Evolutionary conservation across 2,113 vertebrate genomes (phyloP), one percentile per base, ranked within the genome.

Genomic region (Lophochroa leadbeateri): DNA sequence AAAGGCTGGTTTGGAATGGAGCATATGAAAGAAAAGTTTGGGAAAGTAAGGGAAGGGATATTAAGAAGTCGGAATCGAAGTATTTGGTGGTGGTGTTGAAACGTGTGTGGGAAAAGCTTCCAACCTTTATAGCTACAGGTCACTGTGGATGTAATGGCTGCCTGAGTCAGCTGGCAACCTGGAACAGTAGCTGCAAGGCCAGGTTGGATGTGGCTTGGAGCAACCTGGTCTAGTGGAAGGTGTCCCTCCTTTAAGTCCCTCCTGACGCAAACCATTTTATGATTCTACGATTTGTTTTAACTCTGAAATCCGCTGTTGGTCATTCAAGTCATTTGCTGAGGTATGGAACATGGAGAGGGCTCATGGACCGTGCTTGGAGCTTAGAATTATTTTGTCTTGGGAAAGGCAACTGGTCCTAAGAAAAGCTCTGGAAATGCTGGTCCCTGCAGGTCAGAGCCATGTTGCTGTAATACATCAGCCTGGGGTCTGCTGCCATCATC

Each of bases 281-380:
- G 21, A 16, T 35, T 35, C 33, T 35, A 10, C 35, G 33, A 58
- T 24, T 20, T n/a, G 55, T 61, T 79, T 87, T 29, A 82, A 49
- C 44, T 72, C 77, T 55, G 35, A 87, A 82, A 87, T 13, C 14
- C 27, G 16, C 37, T 71, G 27, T 33, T 91, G 25, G n/a, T 46
- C 0, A 0, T 67, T n/a, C 23, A 21, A 70, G 33, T 31, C 29
- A 65, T 69, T 64, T 76, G 39, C 24, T 72, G 53, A 17, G 33
- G 25, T 57, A 7, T 14, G 14, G 81, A 78, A 37, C 55, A 31
- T 4, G 6, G 43, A 84, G 50, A 31, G 14, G 53, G 23, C 21
- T 77, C 0, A 0, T 33, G 47, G 13, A 31, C 52, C 19, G 0
- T 37, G 20, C 37, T 31, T 71, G 41, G 69, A 69, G 57, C 33